These are phyloP conservation scores for Poeciliopsis paucimaculata DNA, from an alignment of 2,797 vertebrate genomes.

Conservation along the genomic window DNA sequence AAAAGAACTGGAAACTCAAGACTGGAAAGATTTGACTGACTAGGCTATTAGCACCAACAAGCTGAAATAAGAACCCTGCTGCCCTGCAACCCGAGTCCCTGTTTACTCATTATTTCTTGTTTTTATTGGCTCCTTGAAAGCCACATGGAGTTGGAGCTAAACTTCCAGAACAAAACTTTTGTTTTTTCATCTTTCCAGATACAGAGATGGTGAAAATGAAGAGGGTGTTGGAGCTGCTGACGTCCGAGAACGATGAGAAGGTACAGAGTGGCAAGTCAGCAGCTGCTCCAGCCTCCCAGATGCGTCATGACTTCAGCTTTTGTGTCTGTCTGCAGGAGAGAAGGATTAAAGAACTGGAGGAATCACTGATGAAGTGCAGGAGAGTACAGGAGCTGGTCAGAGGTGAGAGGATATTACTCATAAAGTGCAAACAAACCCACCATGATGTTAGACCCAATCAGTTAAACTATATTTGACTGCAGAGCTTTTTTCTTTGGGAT, in stretches of 20 bases:
- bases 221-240: conserved; percentile 86
- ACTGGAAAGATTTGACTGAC: not conserved
- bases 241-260: conserved; percentile 91
- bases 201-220: conserved; percentile 91
- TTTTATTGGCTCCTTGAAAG: conserved; percentile 9
- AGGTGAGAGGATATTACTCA: conserved; percentile 73
- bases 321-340: conserved; percentile 80
- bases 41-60: not conserved
- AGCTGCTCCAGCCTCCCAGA: not conserved
- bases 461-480: not conserved
- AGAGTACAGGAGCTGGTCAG: conserved; percentile 87
- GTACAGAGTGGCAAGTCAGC: conserved; percentile 66
- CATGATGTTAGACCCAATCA: not conserved
- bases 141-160: not conserved
- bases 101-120: conserved; percentile 23
- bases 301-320: not conserved
- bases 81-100: conserved; percentile 5
- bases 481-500: not conserved
- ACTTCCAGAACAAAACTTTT: not conserved
- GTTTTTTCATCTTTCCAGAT: conserved; percentile 75
- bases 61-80: conserved; percentile 9
- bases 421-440: not conserved
- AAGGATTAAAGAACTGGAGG: conserved; percentile 91
- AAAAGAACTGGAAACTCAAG: not conserved
- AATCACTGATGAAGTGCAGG: conserved; percentile 86